Conservation (phyloP, 2,113 vertebrate species). For the Chionomys nivalis region DNA sequence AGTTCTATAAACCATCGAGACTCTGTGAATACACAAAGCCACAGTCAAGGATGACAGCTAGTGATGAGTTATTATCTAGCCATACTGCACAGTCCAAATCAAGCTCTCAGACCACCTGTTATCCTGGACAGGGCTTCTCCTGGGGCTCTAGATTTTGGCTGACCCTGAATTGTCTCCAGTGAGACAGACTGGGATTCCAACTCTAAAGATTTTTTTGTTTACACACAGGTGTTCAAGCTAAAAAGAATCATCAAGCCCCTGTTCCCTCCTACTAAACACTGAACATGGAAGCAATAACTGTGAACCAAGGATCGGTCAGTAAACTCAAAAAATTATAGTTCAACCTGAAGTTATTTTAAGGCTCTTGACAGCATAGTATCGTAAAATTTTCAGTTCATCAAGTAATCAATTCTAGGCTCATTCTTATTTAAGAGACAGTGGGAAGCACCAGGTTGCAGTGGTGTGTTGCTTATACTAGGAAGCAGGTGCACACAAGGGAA, state of each 20-base stretch:
- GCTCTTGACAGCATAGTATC: background rate
- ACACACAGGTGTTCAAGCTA: background rate
- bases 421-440: background rate
- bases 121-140: background rate
- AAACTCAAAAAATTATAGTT: background rate
- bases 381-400: constrained; percentile 41
- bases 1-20: constrained; percentile 79
- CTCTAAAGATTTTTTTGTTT: background rate
- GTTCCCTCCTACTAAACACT: background rate
- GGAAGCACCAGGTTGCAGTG: constrained; percentile 34
- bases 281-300: background rate
- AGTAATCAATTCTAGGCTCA: background rate
- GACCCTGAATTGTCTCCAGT: background rate
- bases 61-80: background rate
- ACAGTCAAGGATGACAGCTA: background rate
- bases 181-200: background rate
- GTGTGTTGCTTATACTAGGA: background rate
- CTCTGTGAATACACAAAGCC: constrained; percentile 47
- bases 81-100: rapidly evolving
- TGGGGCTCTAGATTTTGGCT: background rate
- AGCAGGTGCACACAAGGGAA: constrained; percentile 49
- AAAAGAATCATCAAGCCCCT: background rate
- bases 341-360: background rate
- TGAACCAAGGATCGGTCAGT: background rate
- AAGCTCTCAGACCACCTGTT: background rate